Evolutionary conservation across 2,113 vertebrate genomes (phyloP), one percentile per base, ranked within the genome.

Genomic region (Furnarius figulus): DNA sequence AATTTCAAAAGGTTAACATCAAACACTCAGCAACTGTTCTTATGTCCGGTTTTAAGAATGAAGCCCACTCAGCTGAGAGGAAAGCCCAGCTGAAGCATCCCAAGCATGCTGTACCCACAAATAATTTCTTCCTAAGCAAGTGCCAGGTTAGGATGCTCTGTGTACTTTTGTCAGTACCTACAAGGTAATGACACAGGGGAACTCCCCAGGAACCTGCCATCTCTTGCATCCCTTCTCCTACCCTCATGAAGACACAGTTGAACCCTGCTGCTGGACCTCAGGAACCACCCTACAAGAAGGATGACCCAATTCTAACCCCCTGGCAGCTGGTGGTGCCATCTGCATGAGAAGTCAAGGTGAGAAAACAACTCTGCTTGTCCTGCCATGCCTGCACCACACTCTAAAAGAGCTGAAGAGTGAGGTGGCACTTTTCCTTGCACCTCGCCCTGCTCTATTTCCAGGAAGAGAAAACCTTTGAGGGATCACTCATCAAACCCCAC

Each of bases 351-450:
- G 39, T 20, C 37, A 91, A 42, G 37, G 22, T 1, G 1, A 74
- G 20, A 8, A 75, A 39, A 35, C 2, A 76, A n/a, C 52, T 84
- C 44, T 16, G 14, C n/a, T 35, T 31, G 58, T 66, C 33, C 62
- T 93, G 33, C 35, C 0, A 2, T n/a, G 44, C 24, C 71, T 40
- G 24, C 35, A 65, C 11, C 14, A 72, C 0, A 0, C 14, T 81
- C 37, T 63, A 31, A 1, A 2, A 79, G 8, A 56, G 20, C 40
- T 52, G 53, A 25, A 24, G 27, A 76, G 21, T 0, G 1, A 75
- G 15, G 6, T 18, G 27, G 42, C 39, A 72, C 39, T 33, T 85
- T 68, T 74, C 39, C 17, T 58, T 78, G 68, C 14, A 44, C 30
- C 19, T 82, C 40, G 63, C 5, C 7, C 35, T 47, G 39, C 6